phyloP scores from a whole-genome alignment of 2,113 vertebrate species.

The Cavia aperea region DNA sequence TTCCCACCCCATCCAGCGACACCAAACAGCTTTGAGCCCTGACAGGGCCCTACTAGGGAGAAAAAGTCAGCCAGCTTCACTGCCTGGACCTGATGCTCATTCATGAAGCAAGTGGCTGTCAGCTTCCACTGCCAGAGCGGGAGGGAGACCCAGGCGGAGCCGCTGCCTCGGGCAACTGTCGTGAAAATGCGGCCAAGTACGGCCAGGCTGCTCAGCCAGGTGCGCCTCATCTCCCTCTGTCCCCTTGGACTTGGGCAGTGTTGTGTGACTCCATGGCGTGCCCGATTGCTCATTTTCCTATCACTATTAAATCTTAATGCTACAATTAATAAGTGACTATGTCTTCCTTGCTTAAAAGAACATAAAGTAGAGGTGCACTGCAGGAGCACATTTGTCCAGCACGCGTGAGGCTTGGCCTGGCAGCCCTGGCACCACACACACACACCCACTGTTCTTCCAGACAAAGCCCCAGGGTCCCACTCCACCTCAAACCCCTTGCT shows the following conservation, averaged over 20 bases:
- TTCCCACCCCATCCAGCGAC: not conserved
- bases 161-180: not conserved
- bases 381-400: fast-evolving
- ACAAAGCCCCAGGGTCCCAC: not conserved
- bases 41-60: not conserved
- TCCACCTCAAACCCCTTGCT: not conserved
- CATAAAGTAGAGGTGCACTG: not conserved
- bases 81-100: not conserved
- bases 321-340: not conserved
- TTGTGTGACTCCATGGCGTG: not conserved
- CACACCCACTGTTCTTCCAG: not conserved
- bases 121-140: not conserved
- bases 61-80: not conserved
- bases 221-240: fast-evolving
- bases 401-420: not conserved
- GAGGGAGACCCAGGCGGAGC: not conserved
- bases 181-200: not conserved
- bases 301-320: not conserved
- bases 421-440: not conserved
- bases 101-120: not conserved
- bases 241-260: not conserved
- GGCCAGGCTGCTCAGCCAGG: not conserved
- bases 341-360: not conserved
- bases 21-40: not conserved
- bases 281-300: not conserved